Base-by-base conservation (phyloP, 2,888 invertebrate genomes). In the Dorcus hopei region DNA sequence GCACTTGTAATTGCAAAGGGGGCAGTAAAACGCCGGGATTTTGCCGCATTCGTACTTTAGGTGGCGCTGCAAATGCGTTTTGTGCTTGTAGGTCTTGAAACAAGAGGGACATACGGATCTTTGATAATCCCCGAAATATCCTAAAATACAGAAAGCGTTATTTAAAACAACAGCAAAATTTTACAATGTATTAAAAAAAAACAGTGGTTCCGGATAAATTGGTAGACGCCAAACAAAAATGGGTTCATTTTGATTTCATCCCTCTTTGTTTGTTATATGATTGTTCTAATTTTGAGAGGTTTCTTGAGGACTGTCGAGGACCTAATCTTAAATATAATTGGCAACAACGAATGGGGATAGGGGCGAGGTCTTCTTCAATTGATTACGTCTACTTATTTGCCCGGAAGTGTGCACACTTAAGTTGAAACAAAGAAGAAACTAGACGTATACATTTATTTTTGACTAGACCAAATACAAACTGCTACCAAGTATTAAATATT, bases 41-140 rank as follows among this genome's bases (percentile, higher is more conserved):
- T 67, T 69, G 9, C 65, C 67, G 53, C 69, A 69, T 59, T 70
- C 70, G 54, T 67, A 68, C 53, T 64, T 66, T 49, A 65, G 55
- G 58, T 70, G 70, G 33, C 67, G 61, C 19, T 61, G 57, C 38
- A 68, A 52, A 16, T 62, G 63, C 8, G 63, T 62, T 16, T 61
- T 53, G 48, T 66, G 63, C 49, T 65, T 65, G 57, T 69, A 69
- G 39, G 49, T 49, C 55, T 62, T 67, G 7, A 40, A 49, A 57
- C 69, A 69, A 9, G 49, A 63, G 39, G 38, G 26, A 33, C 63
- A 63, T 42, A 59, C 48, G 42, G 33, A 51, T 49, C 55, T 52
- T 38, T 49, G 48, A 47, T 53, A 41, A 14, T 48, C 38, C n/a
- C 41, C 52, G 16, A 38, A 19, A 40, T 33, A 59, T 47, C 51